Evolutionary conservation across 2,888 invertebrate genomes (phyloP).

Genomic region (Lasioglossum villosulum): DNA sequence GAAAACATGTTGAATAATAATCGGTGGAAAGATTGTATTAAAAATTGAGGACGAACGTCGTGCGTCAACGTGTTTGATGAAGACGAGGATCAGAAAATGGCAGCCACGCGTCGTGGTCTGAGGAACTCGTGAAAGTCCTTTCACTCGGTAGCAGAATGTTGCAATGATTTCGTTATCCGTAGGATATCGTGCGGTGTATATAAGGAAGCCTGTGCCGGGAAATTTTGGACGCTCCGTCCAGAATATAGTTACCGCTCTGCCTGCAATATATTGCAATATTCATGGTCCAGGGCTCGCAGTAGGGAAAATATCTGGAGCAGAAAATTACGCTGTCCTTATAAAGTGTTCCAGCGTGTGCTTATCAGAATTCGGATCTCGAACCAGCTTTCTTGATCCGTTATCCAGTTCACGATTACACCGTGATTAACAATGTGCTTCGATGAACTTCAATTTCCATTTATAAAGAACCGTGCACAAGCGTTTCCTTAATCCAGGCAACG

Average conservation of each 20-base stretch:
- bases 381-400: background rate
- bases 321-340: slow-evolving; percentile 16
- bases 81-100: background rate
- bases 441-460: background rate
- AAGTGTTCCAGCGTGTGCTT: background rate
- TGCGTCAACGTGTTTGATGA: background rate
- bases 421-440: background rate
- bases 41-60: no score
- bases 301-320: slow-evolving; percentile 19
- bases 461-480: background rate
- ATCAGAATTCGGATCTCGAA: background rate
- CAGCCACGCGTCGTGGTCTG: background rate
- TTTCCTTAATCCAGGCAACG: background rate
- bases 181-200: slow-evolving; percentile 1
- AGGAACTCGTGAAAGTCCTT: background rate
- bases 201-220: slow-evolving; percentile 11
- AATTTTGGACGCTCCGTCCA: slow-evolving; percentile 14
- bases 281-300: background rate
- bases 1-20: no score
- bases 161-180: slow-evolving; percentile 20
- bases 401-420: background rate
- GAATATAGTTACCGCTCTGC: slow-evolving; percentile 7
- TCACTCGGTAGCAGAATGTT: background rate
- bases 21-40: no score
- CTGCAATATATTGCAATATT: slow-evolving; percentile 20